These are phyloP conservation scores for Argyrosomus regius DNA, from an alignment of 2,797 vertebrate genomes.

Conservation along the genomic window DNA sequence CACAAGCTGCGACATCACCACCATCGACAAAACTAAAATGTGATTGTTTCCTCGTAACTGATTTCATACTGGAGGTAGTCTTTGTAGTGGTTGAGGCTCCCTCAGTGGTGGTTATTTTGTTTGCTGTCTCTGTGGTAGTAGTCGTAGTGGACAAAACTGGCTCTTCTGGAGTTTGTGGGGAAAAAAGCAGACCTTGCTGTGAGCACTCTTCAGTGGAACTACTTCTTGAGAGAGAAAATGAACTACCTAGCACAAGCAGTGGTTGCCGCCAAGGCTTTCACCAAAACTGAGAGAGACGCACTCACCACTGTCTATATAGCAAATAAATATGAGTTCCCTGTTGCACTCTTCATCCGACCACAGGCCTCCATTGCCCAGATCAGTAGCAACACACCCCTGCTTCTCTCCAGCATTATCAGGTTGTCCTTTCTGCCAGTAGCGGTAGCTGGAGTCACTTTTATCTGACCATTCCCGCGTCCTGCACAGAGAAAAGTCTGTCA, in stretches of 20 bases:
- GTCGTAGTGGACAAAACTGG: background rate
- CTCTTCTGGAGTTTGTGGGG: background rate
- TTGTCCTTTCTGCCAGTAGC: constrained; percentile 27
- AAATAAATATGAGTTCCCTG: background rate
- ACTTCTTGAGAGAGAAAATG: background rate
- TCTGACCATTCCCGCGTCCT: constrained; percentile 53
- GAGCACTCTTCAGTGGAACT: background rate
- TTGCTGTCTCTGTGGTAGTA: background rate
- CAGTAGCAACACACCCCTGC: constrained; percentile 7
- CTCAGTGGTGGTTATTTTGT: background rate
- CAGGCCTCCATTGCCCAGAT: constrained; percentile 26
- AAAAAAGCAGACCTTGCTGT: background rate
- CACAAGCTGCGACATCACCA: background rate
- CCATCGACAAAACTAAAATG: background rate
- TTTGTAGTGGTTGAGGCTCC: background rate
- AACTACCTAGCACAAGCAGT: background rate
- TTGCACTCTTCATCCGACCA: constrained; percentile 37
- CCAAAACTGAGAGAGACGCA: background rate
- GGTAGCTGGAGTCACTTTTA: constrained; percentile 10
- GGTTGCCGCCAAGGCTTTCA: background rate
- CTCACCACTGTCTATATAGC: constrained; percentile 19
- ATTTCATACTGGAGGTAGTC: background rate
- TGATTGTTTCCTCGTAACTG: background rate
- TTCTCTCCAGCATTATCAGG: background rate
- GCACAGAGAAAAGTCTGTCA: background rate